phyloP scores from a whole-genome alignment of 64 coral and sea anemone species.

The Porites australiensis region DNA sequence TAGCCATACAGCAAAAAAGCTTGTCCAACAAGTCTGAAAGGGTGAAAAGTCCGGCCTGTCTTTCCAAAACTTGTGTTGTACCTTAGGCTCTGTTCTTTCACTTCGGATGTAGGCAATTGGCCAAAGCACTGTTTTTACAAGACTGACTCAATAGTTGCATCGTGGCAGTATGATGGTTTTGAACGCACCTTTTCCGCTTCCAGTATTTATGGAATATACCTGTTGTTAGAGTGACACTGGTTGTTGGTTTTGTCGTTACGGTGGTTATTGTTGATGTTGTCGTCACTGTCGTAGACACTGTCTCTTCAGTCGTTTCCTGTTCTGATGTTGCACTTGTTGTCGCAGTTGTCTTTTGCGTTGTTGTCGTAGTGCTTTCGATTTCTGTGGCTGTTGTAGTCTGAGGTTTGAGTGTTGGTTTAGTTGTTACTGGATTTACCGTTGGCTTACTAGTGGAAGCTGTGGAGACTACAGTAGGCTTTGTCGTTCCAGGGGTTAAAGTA shows the following conservation, averaged over 20 bases:
- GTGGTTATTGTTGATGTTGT: background rate
- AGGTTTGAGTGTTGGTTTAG: background rate
- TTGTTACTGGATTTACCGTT: background rate
- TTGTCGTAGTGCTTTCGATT: background rate
- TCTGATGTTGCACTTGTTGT: background rate
- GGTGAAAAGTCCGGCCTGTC: too few relatives aligned
- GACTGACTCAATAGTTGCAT: slow-evolving; percentile 8
- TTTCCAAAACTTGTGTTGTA: too few relatives aligned
- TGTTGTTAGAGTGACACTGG: background rate
- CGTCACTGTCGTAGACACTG: background rate
- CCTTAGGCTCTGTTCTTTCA: background rate
- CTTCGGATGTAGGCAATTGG: background rate
- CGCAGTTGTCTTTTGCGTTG: background rate
- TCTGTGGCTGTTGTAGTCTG: background rate
- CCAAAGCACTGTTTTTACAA: background rate
- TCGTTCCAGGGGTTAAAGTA: background rate
- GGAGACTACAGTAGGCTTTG: background rate
- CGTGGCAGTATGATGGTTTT: background rate
- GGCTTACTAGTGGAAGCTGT: background rate
- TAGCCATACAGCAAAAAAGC: too few relatives aligned
- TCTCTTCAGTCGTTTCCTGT: background rate
- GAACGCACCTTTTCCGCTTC: background rate
- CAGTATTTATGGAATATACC: background rate
- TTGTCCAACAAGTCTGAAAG: too few relatives aligned
- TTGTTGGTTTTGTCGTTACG: background rate